Conservation (phyloP, 2,113 vertebrate species). For the Nannospalax galili region DNA sequence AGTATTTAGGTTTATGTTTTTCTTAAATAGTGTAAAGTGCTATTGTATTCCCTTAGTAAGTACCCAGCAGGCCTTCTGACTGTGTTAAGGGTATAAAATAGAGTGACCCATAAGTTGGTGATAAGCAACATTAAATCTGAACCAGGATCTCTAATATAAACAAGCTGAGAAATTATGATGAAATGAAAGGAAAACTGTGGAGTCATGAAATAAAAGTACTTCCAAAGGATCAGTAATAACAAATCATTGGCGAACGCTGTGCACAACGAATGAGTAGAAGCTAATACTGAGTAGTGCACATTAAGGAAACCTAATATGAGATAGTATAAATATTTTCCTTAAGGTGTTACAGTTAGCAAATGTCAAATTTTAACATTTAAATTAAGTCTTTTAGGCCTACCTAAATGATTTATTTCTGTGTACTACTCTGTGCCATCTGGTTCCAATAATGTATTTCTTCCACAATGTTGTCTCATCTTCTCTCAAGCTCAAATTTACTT, state of each 20-base stretch:
- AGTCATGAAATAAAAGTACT: neutral
- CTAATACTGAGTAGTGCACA: neutral
- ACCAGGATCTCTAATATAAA: neutral
- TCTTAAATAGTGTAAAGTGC: neutral
- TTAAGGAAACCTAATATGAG: neutral
- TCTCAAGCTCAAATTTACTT: neutral
- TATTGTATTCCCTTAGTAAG: neutral
- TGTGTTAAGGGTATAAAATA: neutral
- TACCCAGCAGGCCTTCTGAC: neutral
- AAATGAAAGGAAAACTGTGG: neutral
- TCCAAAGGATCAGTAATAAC: neutral
- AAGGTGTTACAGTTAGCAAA: neutral
- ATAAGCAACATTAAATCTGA: neutral
- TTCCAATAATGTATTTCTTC: neutral
- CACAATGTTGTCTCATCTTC: neutral
- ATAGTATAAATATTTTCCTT: conserved; percentile 5
- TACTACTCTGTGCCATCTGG: neutral
- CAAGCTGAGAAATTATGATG: neutral
- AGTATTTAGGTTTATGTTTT: neutral
- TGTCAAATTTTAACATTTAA: neutral
- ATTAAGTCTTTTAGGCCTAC: neutral
- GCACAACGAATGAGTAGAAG: neutral
- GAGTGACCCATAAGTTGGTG: neutral
- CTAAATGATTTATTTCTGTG: neutral
- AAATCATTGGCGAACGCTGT: neutral